These are phyloP conservation scores for Ceratoteleas bidentatus DNA, from an alignment of 1,140 invertebrate species.

Conservation along the genomic window DNA sequence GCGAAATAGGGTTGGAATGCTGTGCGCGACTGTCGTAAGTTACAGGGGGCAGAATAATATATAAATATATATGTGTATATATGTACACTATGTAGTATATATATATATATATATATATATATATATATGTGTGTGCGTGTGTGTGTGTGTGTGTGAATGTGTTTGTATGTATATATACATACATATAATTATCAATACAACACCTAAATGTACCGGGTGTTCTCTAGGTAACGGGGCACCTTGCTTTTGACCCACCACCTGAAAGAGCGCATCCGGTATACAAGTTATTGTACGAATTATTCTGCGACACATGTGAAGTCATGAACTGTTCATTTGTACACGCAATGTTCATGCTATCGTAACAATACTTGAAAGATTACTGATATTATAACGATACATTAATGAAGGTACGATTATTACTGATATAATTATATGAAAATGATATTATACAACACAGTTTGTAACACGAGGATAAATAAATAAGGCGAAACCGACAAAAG, in stretches of 20 bases:
- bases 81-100: constrained; percentile 5
- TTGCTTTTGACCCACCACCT: constrained; percentile 12
- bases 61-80: constrained; percentile 37
- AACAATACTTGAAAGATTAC: constrained; percentile 68
- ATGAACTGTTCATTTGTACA: constrained; percentile 67
- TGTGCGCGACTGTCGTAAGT: constrained; percentile 57
- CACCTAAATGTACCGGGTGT: neutral
- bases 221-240: neutral
- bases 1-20: constrained; percentile 50
- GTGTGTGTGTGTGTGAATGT: too few relatives aligned
- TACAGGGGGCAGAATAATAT: constrained; percentile 48
- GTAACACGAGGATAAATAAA: constrained; percentile 72
- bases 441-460: constrained; percentile 78
- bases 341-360: constrained; percentile 67
- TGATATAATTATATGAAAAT: constrained; percentile 78
- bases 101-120: neutral
- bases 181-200: constrained; percentile 2
- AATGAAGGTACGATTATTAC: constrained; percentile 74
- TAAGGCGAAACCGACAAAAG: constrained; percentile 57
- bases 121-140: too few relatives aligned
- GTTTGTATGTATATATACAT: constrained; percentile 2
- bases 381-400: constrained; percentile 69
- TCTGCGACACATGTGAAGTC: constrained; percentile 61
- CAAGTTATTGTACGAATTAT: constrained; percentile 55
- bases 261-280: constrained; percentile 11